A percentile compares a stretch with the other conserved stretches of the same genome.
phyloP scores from a whole-genome alignment of 1,140 invertebrate species.

The Achatina immaculata region DNA sequence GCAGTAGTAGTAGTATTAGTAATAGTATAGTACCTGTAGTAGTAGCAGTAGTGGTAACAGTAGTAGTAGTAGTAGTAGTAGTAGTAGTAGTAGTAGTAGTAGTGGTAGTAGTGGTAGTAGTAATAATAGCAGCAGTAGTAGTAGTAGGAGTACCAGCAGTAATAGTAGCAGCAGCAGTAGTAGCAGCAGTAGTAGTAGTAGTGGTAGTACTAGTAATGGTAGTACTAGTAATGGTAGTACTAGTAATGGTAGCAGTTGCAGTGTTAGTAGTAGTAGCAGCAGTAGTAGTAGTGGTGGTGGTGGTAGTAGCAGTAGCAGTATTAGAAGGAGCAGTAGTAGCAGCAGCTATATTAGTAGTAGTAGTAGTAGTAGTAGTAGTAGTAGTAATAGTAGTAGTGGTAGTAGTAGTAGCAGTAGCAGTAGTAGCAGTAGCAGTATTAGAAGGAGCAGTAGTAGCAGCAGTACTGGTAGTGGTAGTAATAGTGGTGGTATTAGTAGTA shows the following conservation, averaged over 20 bases:
- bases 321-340: no score
- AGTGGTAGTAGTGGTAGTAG: constrained; percentile 19
- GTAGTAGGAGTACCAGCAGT: constrained; percentile 39
- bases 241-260: no score
- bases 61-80: constrained; percentile 8
- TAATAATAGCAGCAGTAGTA: constrained; percentile 40
- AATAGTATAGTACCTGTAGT: no score
- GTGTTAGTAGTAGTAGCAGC: constrained; percentile 24
- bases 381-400: no score
- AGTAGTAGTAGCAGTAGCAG: no score
- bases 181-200: constrained; percentile 40
- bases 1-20: no score
- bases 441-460: no score
- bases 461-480: constrained; percentile 28
- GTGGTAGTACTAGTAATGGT: constrained; percentile 33
- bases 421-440: no score
- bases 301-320: no score
- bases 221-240: no score
- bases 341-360: no score
- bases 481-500: constrained; percentile 27
- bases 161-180: constrained; percentile 38
- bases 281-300: constrained; percentile 38
- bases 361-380: no score
- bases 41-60: constrained; percentile 9
- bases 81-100: constrained; percentile 23